These are phyloP conservation scores for Euthynnus affinis DNA, from an alignment of 2,797 vertebrate species.

Conservation along the genomic window DNA sequence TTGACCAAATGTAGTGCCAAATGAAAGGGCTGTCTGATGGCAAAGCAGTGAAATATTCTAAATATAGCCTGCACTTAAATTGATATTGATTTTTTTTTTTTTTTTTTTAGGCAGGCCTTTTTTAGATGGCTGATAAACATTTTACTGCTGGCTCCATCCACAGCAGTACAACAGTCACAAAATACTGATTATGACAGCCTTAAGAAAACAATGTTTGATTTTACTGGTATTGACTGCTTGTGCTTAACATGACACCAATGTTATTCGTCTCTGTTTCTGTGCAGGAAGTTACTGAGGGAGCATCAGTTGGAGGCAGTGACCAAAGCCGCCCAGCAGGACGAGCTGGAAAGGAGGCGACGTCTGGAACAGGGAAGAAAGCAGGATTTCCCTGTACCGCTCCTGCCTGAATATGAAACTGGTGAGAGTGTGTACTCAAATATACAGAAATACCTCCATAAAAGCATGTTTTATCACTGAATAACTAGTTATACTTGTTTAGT, in stretches of 20 bases:
- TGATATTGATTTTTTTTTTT: no score
- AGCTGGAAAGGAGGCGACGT: conserved; percentile 92
- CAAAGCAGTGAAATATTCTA: no score
- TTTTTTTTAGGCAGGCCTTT: no score
- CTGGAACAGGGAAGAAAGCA: conserved; percentile 91
- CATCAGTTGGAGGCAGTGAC: conserved; percentile 95
- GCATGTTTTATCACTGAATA: no score
- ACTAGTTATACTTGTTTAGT: no score
- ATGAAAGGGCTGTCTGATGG: no score
- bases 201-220: not conserved
- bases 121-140: no score
- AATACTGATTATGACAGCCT: not conserved
- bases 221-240: not conserved
- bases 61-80: no score
- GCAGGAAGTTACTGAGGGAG: conserved; percentile 94
- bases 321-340: conserved; percentile 95
- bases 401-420: conserved; percentile 91
- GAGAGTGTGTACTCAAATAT: conserved; percentile 34
- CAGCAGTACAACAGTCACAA: not conserved
- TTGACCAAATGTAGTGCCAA: no score
- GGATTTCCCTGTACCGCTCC: conserved; percentile 87
- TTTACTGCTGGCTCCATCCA: no score
- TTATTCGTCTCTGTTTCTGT: conserved; percentile 18
- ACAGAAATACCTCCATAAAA: not conserved
- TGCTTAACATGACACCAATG: not conserved